Conservation (phyloP, 2,888 invertebrate species). For the Scaptomyza tumidula region DNA sequence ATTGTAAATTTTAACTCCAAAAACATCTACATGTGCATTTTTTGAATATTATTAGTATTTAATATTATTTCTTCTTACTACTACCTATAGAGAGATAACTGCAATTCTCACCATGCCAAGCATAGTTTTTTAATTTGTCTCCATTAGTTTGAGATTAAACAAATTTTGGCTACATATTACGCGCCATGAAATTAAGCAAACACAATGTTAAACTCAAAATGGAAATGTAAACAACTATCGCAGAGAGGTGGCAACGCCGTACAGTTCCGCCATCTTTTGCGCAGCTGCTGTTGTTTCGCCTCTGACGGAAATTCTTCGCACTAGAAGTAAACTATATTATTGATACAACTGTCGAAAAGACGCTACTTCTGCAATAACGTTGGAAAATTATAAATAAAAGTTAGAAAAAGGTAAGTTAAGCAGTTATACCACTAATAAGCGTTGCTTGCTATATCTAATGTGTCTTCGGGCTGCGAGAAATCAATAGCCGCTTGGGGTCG, state of each 20-base stretch:
- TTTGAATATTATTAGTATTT: too few species aligned
- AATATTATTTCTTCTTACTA: too few species aligned
- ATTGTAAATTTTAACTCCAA: too few species aligned
- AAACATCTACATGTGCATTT: too few species aligned
- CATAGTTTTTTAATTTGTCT: too few species aligned
- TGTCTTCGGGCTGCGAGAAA: slow-evolving; percentile 47
- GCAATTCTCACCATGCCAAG: too few species aligned
- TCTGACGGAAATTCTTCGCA: slow-evolving; percentile 76
- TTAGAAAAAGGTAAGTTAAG: slow-evolving; percentile 20
- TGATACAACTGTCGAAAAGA: slow-evolving; percentile 9
- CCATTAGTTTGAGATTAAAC: too few species aligned
- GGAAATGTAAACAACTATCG: slow-evolving; percentile 22
- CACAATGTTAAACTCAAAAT: slow-evolving; percentile 33
- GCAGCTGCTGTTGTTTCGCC: slow-evolving; percentile 57
- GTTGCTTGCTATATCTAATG: not conserved
- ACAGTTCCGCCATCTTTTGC: slow-evolving; percentile 78
- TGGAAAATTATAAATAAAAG: not conserved
- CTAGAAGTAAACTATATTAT: slow-evolving; percentile 44
- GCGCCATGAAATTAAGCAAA: slow-evolving; percentile 18
- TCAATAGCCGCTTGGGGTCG: slow-evolving; percentile 59
- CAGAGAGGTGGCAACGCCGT: slow-evolving; percentile 38
- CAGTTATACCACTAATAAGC: not conserved
- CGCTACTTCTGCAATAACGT: not conserved
- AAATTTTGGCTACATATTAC: not conserved
- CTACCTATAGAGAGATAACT: too few species aligned